Evolutionary conservation across 2,888 invertebrate genomes (phyloP).

Genomic region (Reticulitermes lucifugus): DNA sequence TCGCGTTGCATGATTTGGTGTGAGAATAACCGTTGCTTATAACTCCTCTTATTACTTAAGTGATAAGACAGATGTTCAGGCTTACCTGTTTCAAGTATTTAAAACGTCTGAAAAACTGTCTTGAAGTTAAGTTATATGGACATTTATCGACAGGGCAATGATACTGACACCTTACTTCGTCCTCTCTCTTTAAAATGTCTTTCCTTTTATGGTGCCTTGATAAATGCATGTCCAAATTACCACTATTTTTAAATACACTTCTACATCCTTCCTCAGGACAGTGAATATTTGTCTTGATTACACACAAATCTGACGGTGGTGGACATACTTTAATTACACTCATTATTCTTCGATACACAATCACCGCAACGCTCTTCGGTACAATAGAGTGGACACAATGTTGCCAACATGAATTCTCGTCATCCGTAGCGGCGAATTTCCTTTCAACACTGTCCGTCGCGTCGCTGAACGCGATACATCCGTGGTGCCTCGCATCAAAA

Average conservation of each 20-base stretch:
- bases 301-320: slow-evolving; percentile 47
- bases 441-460: too few species aligned
- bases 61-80: too few species aligned
- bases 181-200: slow-evolving; percentile 53
- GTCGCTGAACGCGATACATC: too few species aligned
- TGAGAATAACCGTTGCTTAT: too few species aligned
- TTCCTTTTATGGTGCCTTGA: slow-evolving; percentile 67
- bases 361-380: too few species aligned
- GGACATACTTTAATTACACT: slow-evolving; percentile 49
- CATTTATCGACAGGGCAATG: slow-evolving; percentile 71
- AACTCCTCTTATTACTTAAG: too few species aligned
- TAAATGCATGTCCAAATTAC: slow-evolving; percentile 70
- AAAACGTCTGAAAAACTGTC: slow-evolving; percentile 57
- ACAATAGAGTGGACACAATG: too few species aligned
- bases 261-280: slow-evolving; percentile 64
- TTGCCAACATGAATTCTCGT: too few species aligned
- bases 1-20: too few species aligned
- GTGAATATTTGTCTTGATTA: slow-evolving; percentile 49
- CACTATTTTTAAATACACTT: slow-evolving; percentile 66
- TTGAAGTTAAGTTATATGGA: slow-evolving; percentile 64
- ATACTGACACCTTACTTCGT: slow-evolving; percentile 64
- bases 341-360: not conserved
- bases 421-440: too few species aligned
- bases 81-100: slow-evolving; percentile 56
- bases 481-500: too few species aligned